Evolutionary conservation across 2,113 vertebrate species (phyloP).

Genomic region (Erinaceus europaeus): DNA sequence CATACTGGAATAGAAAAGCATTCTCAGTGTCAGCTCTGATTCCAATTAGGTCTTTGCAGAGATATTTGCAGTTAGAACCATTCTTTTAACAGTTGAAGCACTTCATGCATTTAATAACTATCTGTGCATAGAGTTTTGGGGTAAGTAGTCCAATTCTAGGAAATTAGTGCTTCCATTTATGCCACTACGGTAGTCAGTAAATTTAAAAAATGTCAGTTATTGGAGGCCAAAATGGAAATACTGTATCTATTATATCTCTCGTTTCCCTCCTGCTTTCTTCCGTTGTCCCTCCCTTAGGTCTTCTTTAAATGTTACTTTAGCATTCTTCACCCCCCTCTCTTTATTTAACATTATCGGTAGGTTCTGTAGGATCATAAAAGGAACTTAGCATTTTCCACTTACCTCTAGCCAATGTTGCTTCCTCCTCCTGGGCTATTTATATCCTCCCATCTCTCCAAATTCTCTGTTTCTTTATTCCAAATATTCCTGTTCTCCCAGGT

Average conservation of each 20-base stretch:
- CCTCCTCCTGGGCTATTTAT: neutral
- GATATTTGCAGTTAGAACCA: conserved; percentile 21
- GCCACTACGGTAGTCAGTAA: neutral
- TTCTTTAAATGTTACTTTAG: conserved; percentile 30
- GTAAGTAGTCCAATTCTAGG: neutral
- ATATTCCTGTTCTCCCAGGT: neutral
- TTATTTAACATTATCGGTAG: too few species aligned
- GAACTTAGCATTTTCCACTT: neutral
- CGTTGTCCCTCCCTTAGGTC: too few species aligned
- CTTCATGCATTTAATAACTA: conserved; percentile 28
- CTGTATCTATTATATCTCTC: neutral
- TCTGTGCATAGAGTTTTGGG: neutral
- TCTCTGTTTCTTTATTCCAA: neutral
- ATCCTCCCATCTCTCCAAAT: neutral
- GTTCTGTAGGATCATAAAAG: neutral
- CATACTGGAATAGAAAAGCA: neutral
- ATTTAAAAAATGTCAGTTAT: neutral
- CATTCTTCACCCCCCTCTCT: too few species aligned
- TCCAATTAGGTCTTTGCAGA: conserved; percentile 32
- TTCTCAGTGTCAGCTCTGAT: conserved; percentile 32
- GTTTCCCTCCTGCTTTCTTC: too few species aligned
- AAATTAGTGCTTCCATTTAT: neutral
- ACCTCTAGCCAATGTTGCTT: neutral
- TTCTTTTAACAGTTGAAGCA: conserved; percentile 41
- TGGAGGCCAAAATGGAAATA: conserved; percentile 21